Conservation (phyloP, 2,113 vertebrate species). For the Bos javanicus region DNA sequence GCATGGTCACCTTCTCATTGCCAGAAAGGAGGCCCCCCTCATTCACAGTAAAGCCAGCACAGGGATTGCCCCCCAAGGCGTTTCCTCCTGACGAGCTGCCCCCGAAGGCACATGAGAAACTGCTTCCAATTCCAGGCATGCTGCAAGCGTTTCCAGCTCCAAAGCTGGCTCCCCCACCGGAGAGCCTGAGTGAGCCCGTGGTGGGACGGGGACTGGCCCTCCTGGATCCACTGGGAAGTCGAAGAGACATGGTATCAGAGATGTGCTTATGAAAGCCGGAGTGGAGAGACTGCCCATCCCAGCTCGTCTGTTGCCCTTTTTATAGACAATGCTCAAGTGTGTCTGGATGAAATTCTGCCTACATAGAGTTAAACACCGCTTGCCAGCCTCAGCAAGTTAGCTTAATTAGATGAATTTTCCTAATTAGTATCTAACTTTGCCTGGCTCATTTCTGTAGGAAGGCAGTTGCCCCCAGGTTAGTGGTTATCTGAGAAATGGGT, state of each 20-base stretch:
- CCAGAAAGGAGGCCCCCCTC: constrained; percentile 75
- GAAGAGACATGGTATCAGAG: constrained; percentile 70
- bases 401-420: constrained; percentile 67
- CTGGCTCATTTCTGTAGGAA: constrained; percentile 62
- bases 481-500: constrained; percentile 76
- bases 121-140: constrained; percentile 61
- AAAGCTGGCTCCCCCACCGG: constrained; percentile 19
- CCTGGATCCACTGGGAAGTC: constrained; percentile 65
- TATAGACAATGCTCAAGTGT: constrained; percentile 64
- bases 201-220: constrained; percentile 46
- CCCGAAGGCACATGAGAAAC: constrained; percentile 65
- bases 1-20: constrained; percentile 92
- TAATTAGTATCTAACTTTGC: constrained; percentile 69
- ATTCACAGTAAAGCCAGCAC: constrained; percentile 48
- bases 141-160: constrained; percentile 62
- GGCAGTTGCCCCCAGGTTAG: constrained; percentile 65
- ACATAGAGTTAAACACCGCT: constrained; percentile 62
- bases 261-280: not conserved
- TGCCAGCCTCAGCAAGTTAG: constrained; percentile 73
- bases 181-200: constrained; percentile 54
- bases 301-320: constrained; percentile 41
- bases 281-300: not conserved
- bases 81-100: constrained; percentile 9
- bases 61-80: not conserved
- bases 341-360: constrained; percentile 70